phyloP scores from a whole-genome alignment of 1,140 invertebrate species.

The Phocides pigmalion region DNA sequence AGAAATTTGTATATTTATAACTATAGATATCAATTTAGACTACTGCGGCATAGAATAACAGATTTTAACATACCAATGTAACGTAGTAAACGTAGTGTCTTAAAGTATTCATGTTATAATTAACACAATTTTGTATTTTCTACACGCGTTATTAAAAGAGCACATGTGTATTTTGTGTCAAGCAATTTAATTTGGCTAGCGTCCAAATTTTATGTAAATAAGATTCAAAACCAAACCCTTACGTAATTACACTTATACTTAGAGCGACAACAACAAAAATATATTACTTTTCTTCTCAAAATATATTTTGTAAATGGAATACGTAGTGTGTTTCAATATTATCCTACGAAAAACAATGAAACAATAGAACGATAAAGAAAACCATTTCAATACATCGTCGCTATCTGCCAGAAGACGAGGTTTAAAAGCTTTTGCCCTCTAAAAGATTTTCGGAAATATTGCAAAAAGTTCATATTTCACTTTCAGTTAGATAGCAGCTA shows the following conservation, averaged over 20 bases:
- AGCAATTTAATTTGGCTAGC: conserved; percentile 10
- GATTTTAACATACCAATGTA: too few species aligned
- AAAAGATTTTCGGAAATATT: background rate
- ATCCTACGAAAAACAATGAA: background rate
- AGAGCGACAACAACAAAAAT: background rate
- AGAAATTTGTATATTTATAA: too few species aligned
- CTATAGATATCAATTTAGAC: too few species aligned
- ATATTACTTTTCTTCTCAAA: background rate
- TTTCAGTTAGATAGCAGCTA: background rate
- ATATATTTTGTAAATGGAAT: background rate
- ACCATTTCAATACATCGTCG: background rate
- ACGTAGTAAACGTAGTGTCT: too few species aligned
- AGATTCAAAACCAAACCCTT: background rate
- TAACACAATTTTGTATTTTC: background rate
- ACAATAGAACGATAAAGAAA: background rate
- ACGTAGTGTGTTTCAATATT: background rate
- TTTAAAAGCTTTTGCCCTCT: background rate
- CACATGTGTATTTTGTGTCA: background rate
- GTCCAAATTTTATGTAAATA: conserved; percentile 8
- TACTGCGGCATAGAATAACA: too few species aligned
- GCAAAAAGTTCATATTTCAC: background rate
- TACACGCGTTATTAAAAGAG: background rate
- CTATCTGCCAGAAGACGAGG: background rate
- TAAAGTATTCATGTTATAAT: too few species aligned
- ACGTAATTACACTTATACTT: background rate